Percentiles rank a stretch among this genome's conserved stretches.
Conservation (phyloP, 2,888 invertebrate species). For the Elmis aenea region DNA sequence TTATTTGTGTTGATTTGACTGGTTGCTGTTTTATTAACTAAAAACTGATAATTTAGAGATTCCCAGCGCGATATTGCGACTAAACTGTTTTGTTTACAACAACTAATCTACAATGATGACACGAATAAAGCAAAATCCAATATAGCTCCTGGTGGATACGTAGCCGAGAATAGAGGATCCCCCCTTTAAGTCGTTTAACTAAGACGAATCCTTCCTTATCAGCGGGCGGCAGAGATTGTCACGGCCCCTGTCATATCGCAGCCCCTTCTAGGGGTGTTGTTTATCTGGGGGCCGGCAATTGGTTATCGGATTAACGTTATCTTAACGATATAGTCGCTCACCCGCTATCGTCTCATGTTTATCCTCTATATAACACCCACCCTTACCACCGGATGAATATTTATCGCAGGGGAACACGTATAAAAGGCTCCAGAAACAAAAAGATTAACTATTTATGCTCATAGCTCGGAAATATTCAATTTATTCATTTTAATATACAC, state of each 20-base stretch:
- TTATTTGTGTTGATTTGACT: too few species aligned
- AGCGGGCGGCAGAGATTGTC: conserved; percentile 47
- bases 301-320: conserved; percentile 50
- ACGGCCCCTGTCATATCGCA: conserved; percentile 43
- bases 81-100: too few species aligned
- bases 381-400: conserved; percentile 14
- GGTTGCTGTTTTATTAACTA: too few species aligned
- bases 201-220: conserved; percentile 44
- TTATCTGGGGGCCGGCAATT: conserved; percentile 46
- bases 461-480: too few species aligned
- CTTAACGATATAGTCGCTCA: conserved; percentile 47
- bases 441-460: too few species aligned
- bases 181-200: conserved; percentile 31
- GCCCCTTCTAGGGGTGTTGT: conserved; percentile 37
- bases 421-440: too few species aligned
- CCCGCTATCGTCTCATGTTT: conserved; percentile 39
- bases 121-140: conserved; percentile 25
- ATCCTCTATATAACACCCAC: conserved; percentile 21
- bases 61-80: too few species aligned
- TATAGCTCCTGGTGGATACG: conserved; percentile 14
- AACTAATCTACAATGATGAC: conserved; percentile 26
- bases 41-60: too few species aligned
- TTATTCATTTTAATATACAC: too few species aligned
- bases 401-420: background rate
- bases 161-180: conserved; percentile 15